These are phyloP conservation scores for Menidia beryllina DNA, from an alignment of 2,113 vertebrate genomes.

Conservation along the genomic window DNA sequence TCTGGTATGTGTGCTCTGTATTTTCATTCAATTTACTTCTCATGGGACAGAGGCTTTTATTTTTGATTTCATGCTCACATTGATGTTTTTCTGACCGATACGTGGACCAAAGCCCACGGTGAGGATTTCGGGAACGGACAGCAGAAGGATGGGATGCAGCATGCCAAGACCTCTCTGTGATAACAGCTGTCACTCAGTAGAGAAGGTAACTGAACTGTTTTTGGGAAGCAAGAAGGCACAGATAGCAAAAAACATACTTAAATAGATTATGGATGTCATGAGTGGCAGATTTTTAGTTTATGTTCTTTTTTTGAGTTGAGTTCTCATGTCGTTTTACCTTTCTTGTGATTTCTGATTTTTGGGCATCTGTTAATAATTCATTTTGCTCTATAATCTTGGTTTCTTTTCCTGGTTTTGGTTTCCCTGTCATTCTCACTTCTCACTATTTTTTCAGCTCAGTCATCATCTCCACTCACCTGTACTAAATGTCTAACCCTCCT, in stretches of 20 bases:
- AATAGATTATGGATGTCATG: not conserved
- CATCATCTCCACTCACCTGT: too few relatives aligned
- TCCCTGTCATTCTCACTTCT: too few relatives aligned
- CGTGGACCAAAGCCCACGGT: slow-evolving; percentile 6
- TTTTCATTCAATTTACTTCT: not conserved
- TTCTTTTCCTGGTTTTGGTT: too few relatives aligned
- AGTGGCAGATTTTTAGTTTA: too few relatives aligned
- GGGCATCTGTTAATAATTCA: too few relatives aligned
- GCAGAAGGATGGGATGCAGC: slow-evolving; percentile 10
- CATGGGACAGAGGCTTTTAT: not conserved
- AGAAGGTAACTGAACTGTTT: slow-evolving; percentile 50
- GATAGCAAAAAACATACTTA: not conserved
- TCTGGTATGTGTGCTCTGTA: not conserved
- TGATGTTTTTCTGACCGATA: not conserved
- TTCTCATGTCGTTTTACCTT: too few relatives aligned
- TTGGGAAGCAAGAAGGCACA: not conserved
- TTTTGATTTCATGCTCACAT: not conserved
- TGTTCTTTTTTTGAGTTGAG: too few relatives aligned
- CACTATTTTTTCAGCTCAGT: too few relatives aligned
- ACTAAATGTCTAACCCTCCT: too few relatives aligned
- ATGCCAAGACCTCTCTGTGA: slow-evolving; percentile 11
- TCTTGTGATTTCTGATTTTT: too few relatives aligned
- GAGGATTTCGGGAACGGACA: slow-evolving; percentile 9
- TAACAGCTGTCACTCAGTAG: slow-evolving; percentile 14
- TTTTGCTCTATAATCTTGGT: too few relatives aligned